Percentiles rank a stretch among this genome's conserved stretches.
phyloP scores from a whole-genome alignment of 2,888 invertebrate species.

The Tipula vernalis region DNA sequence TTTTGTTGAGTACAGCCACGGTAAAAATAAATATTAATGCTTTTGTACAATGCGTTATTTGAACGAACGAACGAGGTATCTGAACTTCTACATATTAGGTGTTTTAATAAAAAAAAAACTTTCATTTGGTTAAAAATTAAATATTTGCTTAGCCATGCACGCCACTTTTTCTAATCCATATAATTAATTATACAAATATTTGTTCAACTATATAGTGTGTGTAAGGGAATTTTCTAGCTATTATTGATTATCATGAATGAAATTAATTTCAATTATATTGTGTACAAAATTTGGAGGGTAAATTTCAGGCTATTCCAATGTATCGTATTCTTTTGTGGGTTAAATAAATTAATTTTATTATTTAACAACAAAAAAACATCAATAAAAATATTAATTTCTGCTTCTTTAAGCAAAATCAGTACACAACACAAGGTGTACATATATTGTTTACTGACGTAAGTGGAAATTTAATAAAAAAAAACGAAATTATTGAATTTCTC shows the following conservation, averaged over 20 bases:
- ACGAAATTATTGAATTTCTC: background rate
- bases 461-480: background rate
- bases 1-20: background rate
- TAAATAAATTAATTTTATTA: background rate
- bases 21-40: background rate
- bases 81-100: background rate
- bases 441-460: background rate
- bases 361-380: background rate
- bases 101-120: background rate
- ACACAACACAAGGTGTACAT: background rate
- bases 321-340: background rate
- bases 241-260: background rate
- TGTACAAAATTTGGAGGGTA: background rate
- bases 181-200: background rate
- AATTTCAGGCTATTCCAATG: background rate
- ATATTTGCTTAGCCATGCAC: background rate
- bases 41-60: background rate
- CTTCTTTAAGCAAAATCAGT: background rate
- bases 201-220: background rate
- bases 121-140: background rate
- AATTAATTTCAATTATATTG: background rate
- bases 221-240: background rate
- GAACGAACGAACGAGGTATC: background rate
- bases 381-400: background rate
- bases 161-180: background rate